Percentiles rank a stretch among this genome's conserved stretches.
Conservation (phyloP, 1,140 invertebrate species). For the Sycophaga agraensis region DNA sequence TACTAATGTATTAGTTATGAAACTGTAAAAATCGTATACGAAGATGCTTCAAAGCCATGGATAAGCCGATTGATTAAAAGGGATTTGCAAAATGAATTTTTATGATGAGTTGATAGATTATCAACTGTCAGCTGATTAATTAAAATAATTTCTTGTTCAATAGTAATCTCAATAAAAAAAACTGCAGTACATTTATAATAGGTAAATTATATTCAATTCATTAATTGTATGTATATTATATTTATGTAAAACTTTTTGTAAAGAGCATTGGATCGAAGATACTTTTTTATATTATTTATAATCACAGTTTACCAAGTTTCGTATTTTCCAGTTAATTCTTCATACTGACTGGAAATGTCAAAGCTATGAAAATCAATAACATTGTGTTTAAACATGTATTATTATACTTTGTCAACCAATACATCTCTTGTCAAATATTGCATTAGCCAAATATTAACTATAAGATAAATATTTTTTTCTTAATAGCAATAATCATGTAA, state of each 20-base stretch:
- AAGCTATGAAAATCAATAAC: conserved; percentile 20
- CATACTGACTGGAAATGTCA: conserved; percentile 12
- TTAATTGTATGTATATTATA: conserved; percentile 10
- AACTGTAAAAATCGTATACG: conserved; percentile 1
- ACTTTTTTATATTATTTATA: conserved; percentile 20
- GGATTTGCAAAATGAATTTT: conserved; percentile 17
- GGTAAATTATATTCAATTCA: conserved; percentile 12
- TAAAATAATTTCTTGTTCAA: conserved; percentile 3
- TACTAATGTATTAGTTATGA: conserved; percentile 12
- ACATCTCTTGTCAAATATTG: conserved; percentile 25
- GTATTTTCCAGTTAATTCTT: conserved; percentile 16
- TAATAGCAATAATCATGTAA: conserved; percentile 30
- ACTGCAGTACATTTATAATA: conserved; percentile 18
- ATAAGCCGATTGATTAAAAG: conserved; percentile 33
- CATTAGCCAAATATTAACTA: conserved; percentile 8
- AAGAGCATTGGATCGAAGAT: conserved; percentile 23
- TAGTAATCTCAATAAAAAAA: conserved; percentile 15
- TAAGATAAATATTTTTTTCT: conserved; percentile 16
- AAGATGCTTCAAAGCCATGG: conserved; percentile 33
- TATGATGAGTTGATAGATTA: conserved; percentile 8
- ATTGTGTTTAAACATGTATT: conserved; percentile 15
- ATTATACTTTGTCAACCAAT: conserved; percentile 19
- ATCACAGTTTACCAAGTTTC: conserved; percentile 29
- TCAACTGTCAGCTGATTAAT: neutral
- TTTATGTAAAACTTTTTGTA: conserved; percentile 22